phyloP scores from a whole-genome alignment of 2,888 invertebrate species.

The Ditula angustiorana region DNA sequence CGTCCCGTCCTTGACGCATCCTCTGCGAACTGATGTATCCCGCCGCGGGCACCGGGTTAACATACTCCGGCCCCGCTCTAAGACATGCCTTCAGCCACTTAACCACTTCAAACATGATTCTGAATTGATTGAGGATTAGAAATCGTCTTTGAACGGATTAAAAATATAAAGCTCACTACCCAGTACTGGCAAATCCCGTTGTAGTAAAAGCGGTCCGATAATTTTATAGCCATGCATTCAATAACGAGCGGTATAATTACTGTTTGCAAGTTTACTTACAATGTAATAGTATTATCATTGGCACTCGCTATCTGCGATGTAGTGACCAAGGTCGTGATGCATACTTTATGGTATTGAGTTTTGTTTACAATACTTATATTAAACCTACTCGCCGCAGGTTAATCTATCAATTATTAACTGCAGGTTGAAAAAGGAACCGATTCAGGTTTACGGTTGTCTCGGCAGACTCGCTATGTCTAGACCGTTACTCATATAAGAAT shows the following conservation, averaged over 20 bases:
- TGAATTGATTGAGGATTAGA: slow-evolving; percentile 42
- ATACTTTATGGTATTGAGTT: slow-evolving; percentile 45
- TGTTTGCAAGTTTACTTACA: slow-evolving; percentile 49
- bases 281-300: slow-evolving; percentile 55
- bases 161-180: slow-evolving; percentile 23
- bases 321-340: slow-evolving; percentile 63
- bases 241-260: slow-evolving; percentile 13
- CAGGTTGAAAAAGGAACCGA: slow-evolving; percentile 45
- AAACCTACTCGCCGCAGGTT: slow-evolving; percentile 10
- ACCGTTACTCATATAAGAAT: slow-evolving; percentile 82
- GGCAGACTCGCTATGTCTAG: slow-evolving; percentile 63
- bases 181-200: slow-evolving; percentile 13
- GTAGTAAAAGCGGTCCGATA: slow-evolving; percentile 5
- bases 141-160: slow-evolving; percentile 41
- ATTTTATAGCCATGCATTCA: slow-evolving; percentile 12
- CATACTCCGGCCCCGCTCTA: slow-evolving; percentile 60
- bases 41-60: slow-evolving; percentile 64
- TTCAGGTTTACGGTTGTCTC: slow-evolving; percentile 55
- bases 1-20: slow-evolving; percentile 73
- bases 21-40: slow-evolving; percentile 65
- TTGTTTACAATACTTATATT: slow-evolving; percentile 54
- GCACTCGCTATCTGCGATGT: slow-evolving; percentile 55
- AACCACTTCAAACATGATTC: slow-evolving; percentile 27
- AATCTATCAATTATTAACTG: slow-evolving; percentile 37
- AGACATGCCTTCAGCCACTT: slow-evolving; percentile 26